Evolutionary conservation across 2,888 invertebrate species (phyloP), one percentile per base, ranked within the genome.

Genomic region (Halictus ligatus): DNA sequence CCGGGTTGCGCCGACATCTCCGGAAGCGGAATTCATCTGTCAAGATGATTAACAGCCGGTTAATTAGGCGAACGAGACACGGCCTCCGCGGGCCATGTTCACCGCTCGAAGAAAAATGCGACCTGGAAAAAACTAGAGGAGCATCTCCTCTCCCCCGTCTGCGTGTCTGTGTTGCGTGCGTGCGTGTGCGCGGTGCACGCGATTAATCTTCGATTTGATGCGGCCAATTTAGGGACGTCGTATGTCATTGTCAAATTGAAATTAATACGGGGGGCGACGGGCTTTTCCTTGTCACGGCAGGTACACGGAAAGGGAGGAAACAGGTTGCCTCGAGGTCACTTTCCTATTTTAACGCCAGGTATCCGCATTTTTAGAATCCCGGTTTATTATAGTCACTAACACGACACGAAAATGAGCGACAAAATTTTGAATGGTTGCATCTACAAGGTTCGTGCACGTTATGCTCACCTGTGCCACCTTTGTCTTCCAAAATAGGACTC

Each of bases 21-120:
- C 87, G 87, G 87, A 87, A 87, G 75, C 87, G 83, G 87, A 81
- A 87, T 87, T 87, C 87, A 87, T 87, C 79, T 79, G 87, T 84
- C 87, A 75, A 50, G 78, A 83, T 87, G 87, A 87, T 87, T 81
- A 87, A 87, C 87, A 67, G 67, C 74, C 64, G 75, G 87, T 87
- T 87, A 87, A 87, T 87, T 87, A 87, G 87, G 83, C 75, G 78
- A 67, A 35, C 81, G 50, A 43, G 73, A 80, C 82, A 58, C 60
- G 72, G 71, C 48, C 40, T 29, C 25, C 50, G 18, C 64, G 13
- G 35, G 54, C 64, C 29, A 1, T 46, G 77, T 75, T 67, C 48
- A 25, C 48, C 50, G 79, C 46, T 58, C 48, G 40, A 58, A 75
- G 75, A 77, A 67, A 78, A 86, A 81, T 81, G 40, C 69, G 15